A percentile compares a stretch with the other conserved stretches of the same genome.
Conservation (phyloP, 2,113 vertebrate species). For the Osmerus eperlanus region DNA sequence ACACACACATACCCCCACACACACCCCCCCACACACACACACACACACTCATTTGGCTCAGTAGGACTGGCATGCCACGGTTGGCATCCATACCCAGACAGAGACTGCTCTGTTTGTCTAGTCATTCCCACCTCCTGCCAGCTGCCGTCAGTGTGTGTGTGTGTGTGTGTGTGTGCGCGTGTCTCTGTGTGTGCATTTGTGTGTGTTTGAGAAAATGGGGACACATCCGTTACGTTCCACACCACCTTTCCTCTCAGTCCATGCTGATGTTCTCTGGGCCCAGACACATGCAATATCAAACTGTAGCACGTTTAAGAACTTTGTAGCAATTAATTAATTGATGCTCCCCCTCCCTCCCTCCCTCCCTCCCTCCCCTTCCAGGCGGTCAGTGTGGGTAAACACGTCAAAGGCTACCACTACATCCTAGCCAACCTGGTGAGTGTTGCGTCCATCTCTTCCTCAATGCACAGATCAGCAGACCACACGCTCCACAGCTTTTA, state of each 20-base stretch:
- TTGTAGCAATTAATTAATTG: too few species aligned
- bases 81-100: conserved; percentile 45
- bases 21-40: too few species aligned
- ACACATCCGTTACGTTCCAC: conserved; percentile 30
- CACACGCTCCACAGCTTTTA: too few species aligned
- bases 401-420: conserved; percentile 96
- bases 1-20: too few species aligned
- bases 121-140: conserved; percentile 39
- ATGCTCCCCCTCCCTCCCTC: neutral
- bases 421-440: conserved; percentile 97
- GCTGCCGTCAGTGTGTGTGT: conserved; percentile 47
- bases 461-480: too few species aligned
- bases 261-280: too few species aligned
- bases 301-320: too few species aligned
- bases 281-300: too few species aligned
- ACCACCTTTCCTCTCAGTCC: too few species aligned
- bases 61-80: conserved; percentile 42
- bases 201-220: conserved; percentile 11
- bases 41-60: conserved; percentile 33
- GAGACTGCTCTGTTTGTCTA: conserved; percentile 58
- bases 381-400: conserved; percentile 95
- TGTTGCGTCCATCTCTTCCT: neutral
- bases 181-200: neutral
- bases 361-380: conserved; percentile 43
- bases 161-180: conserved; percentile 13